phyloP scores from a whole-genome alignment of 2,113 vertebrate species.

The Ammodramus savannarum region DNA sequence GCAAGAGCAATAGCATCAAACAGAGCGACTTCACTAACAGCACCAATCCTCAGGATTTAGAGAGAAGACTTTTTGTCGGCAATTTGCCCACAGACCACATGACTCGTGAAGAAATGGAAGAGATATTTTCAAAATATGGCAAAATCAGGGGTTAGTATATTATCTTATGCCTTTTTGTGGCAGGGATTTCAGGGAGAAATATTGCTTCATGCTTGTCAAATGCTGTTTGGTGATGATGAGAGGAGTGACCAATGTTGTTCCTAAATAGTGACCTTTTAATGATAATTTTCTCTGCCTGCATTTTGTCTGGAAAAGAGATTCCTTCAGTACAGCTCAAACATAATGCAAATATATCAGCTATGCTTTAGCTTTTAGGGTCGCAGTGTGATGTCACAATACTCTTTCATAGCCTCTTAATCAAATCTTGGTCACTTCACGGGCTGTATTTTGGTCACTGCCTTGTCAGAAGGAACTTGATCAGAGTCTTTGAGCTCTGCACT shows the following conservation, averaged over 20 bases:
- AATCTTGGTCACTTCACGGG: not conserved
- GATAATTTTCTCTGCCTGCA: not conserved
- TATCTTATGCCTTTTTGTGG: constrained; percentile 56
- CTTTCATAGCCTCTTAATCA: not conserved
- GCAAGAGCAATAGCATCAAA: constrained; percentile 77
- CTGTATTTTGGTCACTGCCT: constrained; percentile 22
- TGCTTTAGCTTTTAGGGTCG: not conserved
- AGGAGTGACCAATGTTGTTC: not conserved
- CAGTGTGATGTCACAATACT: not conserved
- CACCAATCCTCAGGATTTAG: constrained; percentile 84
- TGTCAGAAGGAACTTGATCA: not conserved
- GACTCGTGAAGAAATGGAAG: constrained; percentile 87
- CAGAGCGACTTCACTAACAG: constrained; percentile 76
- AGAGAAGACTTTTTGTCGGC: constrained; percentile 89
- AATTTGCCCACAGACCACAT: constrained; percentile 88
- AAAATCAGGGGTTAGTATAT: constrained; percentile 86
- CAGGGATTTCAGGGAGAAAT: constrained; percentile 32
- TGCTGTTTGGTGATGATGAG: not conserved
- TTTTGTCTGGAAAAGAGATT: not conserved
- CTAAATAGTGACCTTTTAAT: constrained; percentile 29
- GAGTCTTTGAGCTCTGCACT: not conserved
- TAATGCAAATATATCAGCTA: not conserved
- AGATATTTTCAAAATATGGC: constrained; percentile 82
- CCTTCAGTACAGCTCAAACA: not conserved
- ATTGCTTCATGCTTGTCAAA: constrained; percentile 16